A percentile compares a stretch with the other conserved stretches of the same genome.
phyloP scores from a whole-genome alignment of 2,888 invertebrate species.

The Trilocha varians region DNA sequence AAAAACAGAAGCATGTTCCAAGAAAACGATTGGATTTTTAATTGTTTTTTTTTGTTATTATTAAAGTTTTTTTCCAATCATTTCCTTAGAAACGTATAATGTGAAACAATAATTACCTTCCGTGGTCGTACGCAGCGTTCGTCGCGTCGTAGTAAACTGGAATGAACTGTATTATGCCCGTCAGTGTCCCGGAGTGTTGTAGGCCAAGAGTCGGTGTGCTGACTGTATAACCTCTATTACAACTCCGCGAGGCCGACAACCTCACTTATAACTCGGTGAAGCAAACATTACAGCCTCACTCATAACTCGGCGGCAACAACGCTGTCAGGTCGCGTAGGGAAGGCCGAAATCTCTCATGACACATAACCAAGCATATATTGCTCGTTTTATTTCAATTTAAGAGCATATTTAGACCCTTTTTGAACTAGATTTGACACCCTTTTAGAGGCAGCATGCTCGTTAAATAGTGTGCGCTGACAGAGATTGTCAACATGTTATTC shows the following conservation, averaged over 20 bases:
- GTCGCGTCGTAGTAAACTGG: conserved; percentile 38
- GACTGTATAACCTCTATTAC: conserved; percentile 46
- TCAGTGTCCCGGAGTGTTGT: conserved; percentile 68
- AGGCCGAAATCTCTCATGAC: conserved; percentile 70
- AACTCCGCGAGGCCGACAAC: too few relatives aligned
- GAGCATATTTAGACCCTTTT: conserved; percentile 4
- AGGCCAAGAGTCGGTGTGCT: conserved; percentile 68
- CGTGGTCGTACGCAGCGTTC: conserved; percentile 14
- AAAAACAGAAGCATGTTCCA: conserved; percentile 8
- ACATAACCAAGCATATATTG: conserved; percentile 67
- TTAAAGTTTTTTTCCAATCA: conserved; percentile 10
- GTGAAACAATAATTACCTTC: conserved; percentile 50
- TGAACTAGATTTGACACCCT: conserved; percentile 4
- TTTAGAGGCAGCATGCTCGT: conserved; percentile 68
- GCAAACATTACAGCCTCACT: conserved; percentile 1
- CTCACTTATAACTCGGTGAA: conserved; percentile 17
- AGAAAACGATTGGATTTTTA: conserved; percentile 11
- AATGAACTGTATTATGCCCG: conserved; percentile 72
- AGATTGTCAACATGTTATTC: conserved; percentile 16
- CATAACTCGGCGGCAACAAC: conserved; percentile 5
- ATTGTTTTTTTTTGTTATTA: background rate
- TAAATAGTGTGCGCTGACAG: conserved; percentile 69
- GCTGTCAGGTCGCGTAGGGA: conserved; percentile 71
- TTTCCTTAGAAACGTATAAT: conserved; percentile 12
- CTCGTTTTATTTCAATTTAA: conserved; percentile 21